These are phyloP conservation scores for Brenthis daphne DNA, from an alignment of 2,888 invertebrate genomes.

Conservation along the genomic window DNA sequence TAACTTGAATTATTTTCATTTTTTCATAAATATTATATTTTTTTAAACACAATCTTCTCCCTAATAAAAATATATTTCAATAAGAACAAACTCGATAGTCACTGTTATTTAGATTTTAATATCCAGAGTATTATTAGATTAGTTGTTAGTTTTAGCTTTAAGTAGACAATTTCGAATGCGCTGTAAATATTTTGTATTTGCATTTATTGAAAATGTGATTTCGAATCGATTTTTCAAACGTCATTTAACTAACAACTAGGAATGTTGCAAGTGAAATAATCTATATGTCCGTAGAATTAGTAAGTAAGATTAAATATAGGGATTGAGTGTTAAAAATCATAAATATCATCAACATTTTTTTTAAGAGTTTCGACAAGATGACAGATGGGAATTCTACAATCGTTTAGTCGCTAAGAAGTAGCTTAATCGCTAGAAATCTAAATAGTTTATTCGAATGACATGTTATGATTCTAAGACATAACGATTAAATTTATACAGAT, in stretches of 20 bases:
- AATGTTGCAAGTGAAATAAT: background rate
- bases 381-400: too few species aligned
- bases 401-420: too few species aligned
- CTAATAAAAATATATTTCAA: background rate
- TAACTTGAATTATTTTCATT: background rate
- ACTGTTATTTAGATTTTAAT: conserved; percentile 51
- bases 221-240: conserved; percentile 32
- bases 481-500: too few species aligned
- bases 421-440: too few species aligned
- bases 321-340: too few species aligned
- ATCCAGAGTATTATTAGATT: conserved; percentile 71
- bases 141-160: conserved; percentile 58
- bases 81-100: conserved; percentile 47
- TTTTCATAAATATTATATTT: background rate
- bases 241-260: conserved; percentile 8
- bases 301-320: too few species aligned
- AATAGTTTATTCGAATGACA: too few species aligned
- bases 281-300: background rate
- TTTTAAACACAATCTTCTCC: background rate
- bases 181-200: conserved; percentile 45
- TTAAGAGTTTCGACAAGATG: too few species aligned
- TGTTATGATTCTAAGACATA: too few species aligned
- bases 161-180: conserved; percentile 58
- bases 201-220: conserved; percentile 49
- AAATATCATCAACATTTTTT: too few species aligned